Evolutionary conservation across 2,888 invertebrate genomes (phyloP), one percentile per base, ranked within the genome.

Genomic region (Catocala sponsa): DNA sequence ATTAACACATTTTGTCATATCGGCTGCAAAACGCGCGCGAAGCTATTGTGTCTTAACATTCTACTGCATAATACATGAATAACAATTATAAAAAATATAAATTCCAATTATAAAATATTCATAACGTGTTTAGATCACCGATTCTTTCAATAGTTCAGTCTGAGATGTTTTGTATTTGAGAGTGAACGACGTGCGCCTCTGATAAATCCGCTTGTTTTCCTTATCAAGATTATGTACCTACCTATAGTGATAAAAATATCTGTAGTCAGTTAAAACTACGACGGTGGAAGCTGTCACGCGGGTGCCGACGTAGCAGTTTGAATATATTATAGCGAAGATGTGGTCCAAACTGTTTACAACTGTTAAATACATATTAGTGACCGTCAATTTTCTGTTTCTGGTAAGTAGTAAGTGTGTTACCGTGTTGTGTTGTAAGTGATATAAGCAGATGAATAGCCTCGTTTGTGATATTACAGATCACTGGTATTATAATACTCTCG

Each of bases 401-500:
- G 93, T 94, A 87, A 93, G 92, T 92, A 59, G 49, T 47, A 33
- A 43, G 62, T 59, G 55, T 62, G 46, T 50, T 41, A 10, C 6
- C 33, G 55, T 66, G 48, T 55, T 52, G n/a, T 48, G 11, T 2
- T 52, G 15, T 44, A 42, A 11, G 47, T 52, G 13, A 58, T 11
- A 35, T 12, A 59, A 59, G 55, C 13, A 48, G 15, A 33, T 32
- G 35, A n/a, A 38, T 59, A 65, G 65, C 63, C 68, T 52, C 10
- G 51, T 0, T 9, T 72, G 58, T 71, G 70, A 56, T 65, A 59
- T 75, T 78, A 42, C 95, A 98, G 98, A 95, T 98, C 74, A 97
- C 97, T 47, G 98, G 98, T 41, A 96, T 98, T 70, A 96, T 97
- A 63, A 90, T 98, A 59, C 95, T 98, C 70, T 95, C 96, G 35